These are phyloP conservation scores for Neolamprologus variostigma DNA, from an alignment of 2,113 vertebrate species.

Conservation along the genomic window DNA sequence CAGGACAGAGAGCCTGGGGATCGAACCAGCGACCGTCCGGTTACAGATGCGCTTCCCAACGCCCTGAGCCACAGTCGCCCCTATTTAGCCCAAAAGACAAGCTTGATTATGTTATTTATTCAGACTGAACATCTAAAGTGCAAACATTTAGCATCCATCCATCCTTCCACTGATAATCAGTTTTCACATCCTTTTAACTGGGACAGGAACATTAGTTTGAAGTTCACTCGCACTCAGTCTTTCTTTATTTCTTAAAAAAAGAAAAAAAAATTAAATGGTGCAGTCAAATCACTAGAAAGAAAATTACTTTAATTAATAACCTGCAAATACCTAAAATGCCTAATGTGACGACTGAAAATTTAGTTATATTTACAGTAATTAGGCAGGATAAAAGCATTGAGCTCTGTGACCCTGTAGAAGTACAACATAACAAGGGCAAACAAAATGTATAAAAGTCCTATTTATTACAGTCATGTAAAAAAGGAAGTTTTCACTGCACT, in stretches of 20 bases:
- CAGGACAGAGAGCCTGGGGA: too few relatives aligned
- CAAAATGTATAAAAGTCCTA: fast-evolving
- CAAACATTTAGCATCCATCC: background rate
- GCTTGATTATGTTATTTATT: background rate
- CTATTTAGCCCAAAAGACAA: background rate
- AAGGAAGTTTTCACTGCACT: background rate
- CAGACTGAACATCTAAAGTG: background rate
- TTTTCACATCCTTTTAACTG: background rate
- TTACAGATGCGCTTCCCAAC: too few relatives aligned
- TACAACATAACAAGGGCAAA: background rate
- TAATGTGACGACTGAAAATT: background rate
- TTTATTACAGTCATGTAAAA: background rate
- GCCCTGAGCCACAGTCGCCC: too few relatives aligned
- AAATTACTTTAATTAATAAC: background rate
- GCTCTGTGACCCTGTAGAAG: background rate
- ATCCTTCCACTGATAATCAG: background rate
- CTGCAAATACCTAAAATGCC: background rate
- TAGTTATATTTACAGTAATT: background rate
- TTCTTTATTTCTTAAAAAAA: background rate
- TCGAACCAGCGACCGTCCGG: fast-evolving
- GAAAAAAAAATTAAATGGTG: fast-evolving
- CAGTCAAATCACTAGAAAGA: background rate
- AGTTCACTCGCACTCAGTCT: background rate
- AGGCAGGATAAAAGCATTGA: background rate
- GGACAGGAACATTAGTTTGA: background rate